Percentiles rank a stretch among this genome's conserved stretches.
Conservation (phyloP, 2,113 vertebrate species). For the Aleadryas rufinucha region DNA sequence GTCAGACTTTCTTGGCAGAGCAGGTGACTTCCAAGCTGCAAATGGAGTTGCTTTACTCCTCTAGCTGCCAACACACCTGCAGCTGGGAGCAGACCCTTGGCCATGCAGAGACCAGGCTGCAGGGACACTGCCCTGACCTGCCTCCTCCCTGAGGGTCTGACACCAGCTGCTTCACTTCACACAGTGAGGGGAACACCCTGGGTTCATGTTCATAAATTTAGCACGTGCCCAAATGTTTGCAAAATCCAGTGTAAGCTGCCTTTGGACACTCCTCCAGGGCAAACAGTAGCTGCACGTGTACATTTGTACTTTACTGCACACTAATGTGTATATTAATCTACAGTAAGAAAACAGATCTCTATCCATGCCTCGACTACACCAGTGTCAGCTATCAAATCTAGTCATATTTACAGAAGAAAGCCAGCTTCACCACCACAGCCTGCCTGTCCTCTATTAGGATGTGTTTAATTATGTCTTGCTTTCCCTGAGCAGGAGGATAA, state of each 20-base stretch:
- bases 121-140: neutral
- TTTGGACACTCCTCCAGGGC: neutral
- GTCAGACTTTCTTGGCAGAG: neutral
- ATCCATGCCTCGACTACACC: rapidly evolving
- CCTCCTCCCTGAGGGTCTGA: neutral
- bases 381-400: neutral
- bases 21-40: neutral
- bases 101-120: neutral
- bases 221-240: neutral
- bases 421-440: neutral
- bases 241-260: neutral
- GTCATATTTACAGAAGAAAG: neutral
- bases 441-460: neutral
- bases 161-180: neutral
- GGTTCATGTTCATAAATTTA: neutral
- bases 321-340: neutral
- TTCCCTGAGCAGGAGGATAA: neutral
- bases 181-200: neutral
- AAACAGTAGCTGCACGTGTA: neutral
- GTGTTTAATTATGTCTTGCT: constrained; percentile 30
- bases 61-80: neutral
- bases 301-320: neutral
- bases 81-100: neutral
- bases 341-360: neutral
- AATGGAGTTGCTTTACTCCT: neutral